Conservation (phyloP, 2,113 vertebrate genomes). For the Solea solea region DNA sequence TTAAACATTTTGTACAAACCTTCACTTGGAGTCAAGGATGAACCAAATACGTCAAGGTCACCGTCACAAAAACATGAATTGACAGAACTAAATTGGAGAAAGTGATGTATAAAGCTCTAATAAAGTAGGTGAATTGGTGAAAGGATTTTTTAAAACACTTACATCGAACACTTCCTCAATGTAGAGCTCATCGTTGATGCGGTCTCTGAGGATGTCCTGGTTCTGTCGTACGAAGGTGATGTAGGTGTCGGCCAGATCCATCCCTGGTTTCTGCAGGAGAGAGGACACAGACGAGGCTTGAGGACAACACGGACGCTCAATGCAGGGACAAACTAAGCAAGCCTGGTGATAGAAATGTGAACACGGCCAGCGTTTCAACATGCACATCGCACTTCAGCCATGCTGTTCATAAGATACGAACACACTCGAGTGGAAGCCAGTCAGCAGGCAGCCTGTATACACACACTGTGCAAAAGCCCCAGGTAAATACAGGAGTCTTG, state of each 20-base stretch:
- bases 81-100: neutral
- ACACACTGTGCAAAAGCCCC: too few relatives aligned
- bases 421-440: neutral
- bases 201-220: slow-evolving; percentile 94
- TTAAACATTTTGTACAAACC: too few relatives aligned
- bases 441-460: neutral
- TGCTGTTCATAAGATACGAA: neutral
- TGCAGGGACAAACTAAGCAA: slow-evolving; percentile 6
- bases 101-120: neutral
- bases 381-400: neutral
- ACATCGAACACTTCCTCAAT: slow-evolving; percentile 94
- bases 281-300: slow-evolving; percentile 28
- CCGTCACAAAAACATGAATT: too few relatives aligned
- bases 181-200: slow-evolving; percentile 93
- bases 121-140: too few relatives aligned
- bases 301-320: neutral
- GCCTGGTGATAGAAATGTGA: neutral
- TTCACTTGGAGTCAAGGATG: too few relatives aligned
- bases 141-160: slow-evolving; percentile 72
- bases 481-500: too few relatives aligned
- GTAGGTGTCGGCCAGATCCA: slow-evolving; percentile 96
- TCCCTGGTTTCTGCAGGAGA: slow-evolving; percentile 90
- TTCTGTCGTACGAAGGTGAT: slow-evolving; percentile 97
- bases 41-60: too few relatives aligned
- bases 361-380: slow-evolving; percentile 1